Conservation (phyloP, 2,113 vertebrate species). For the Muntiacus reevesi region DNA sequence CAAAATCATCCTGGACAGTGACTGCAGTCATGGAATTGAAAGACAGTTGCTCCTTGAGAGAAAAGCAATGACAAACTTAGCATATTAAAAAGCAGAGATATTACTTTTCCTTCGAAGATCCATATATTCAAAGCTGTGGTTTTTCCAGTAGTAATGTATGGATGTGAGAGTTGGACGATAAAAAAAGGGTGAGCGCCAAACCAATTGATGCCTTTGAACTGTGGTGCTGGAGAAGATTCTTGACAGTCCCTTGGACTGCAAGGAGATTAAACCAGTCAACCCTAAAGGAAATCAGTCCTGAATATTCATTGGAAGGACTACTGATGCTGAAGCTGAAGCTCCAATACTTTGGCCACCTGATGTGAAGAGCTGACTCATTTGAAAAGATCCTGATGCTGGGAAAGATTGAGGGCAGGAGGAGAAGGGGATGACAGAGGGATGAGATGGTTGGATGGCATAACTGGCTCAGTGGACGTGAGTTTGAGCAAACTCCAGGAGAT, state of each 20-base stretch:
- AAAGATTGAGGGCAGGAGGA: background rate
- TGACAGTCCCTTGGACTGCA: background rate
- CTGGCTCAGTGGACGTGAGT: accelerated
- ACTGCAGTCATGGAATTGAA: background rate
- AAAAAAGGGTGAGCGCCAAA: background rate
- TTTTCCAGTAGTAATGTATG: background rate
- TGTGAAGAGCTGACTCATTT: background rate
- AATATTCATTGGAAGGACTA: background rate
- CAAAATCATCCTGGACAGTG: background rate
- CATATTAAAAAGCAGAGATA: background rate
- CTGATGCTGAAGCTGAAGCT: background rate
- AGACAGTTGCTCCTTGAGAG: background rate
- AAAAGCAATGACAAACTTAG: background rate
- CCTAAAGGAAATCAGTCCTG: background rate
- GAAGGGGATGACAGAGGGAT: background rate
- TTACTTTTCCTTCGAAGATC: background rate
- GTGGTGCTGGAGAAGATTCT: background rate
- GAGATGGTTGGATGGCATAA: background rate
- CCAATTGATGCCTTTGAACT: background rate
- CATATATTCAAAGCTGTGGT: background rate
- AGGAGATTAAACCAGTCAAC: background rate
- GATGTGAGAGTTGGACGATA: background rate
- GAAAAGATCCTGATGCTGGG: background rate
- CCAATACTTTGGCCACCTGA: background rate
- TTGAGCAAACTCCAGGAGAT: background rate